Conservation (phyloP, 2,888 invertebrate genomes). For the Papilio protenor region DNA sequence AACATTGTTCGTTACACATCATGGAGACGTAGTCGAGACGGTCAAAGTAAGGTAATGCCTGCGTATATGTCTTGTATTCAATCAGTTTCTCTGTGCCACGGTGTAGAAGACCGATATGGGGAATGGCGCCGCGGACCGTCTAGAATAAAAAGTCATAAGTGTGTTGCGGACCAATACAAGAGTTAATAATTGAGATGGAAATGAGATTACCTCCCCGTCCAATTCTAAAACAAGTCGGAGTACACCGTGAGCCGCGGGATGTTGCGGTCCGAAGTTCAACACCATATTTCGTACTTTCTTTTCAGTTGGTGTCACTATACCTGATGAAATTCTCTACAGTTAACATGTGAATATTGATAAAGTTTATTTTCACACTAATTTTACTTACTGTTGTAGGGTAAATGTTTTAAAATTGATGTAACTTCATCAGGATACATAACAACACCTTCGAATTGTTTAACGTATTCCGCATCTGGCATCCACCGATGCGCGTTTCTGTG, state of each 20-base stretch:
- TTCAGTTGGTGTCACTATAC: constrained; percentile 86
- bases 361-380: not conserved
- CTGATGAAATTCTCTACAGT: constrained; percentile 55
- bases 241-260: constrained; percentile 96
- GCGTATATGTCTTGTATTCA: constrained; percentile 99
- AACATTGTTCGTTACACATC: constrained; percentile 99
- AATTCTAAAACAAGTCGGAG: constrained; percentile 91
- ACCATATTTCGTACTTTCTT: constrained; percentile 92
- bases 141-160: not conserved
- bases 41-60: constrained; percentile 99
- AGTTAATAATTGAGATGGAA: not conserved
- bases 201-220: constrained; percentile 89
- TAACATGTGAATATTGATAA: not conserved
- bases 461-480: constrained; percentile 91
- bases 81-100: constrained; percentile 99
- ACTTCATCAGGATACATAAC: constrained; percentile 89
- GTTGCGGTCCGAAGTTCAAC: constrained; percentile 94
- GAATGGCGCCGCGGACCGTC: not conserved
- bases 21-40: constrained; percentile 99
- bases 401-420: constrained; percentile 84
- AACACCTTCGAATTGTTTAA: constrained; percentile 88
- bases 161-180: too few species aligned
- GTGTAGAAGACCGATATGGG: constrained; percentile 94
- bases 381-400: constrained; percentile 86
- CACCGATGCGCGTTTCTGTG: constrained; percentile 86